Evolutionary conservation across 2,888 invertebrate species (phyloP), one percentile per base, ranked within the genome.

Genomic region (Orchestes rusci): DNA sequence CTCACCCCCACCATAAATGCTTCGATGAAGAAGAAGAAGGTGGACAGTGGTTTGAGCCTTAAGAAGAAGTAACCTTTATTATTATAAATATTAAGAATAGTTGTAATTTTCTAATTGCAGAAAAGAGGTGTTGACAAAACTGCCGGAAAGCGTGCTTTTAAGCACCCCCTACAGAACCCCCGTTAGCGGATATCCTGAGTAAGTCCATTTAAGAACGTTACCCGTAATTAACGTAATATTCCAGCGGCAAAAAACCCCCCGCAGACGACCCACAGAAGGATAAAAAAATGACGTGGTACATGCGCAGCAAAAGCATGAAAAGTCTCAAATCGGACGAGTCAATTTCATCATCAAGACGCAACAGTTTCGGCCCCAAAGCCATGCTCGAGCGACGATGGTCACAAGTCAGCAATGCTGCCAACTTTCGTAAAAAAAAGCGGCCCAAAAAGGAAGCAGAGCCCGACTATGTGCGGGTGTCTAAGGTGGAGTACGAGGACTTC

Each of bases 401-500:
- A 50, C 69, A 71, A 8, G 70, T 72, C n/a, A 70, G 65, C 45
- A 63, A 65, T 34, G 64, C 65, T 2, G 64, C 66, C 2, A 62
- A 63, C 38, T 58, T 65, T 32, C 58, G 45, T 42, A 43, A 23
- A 33, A 35, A 42, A 34, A 29, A 43, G 32, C 70, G 70, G 43
- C 70, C 69, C 33, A 44, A 30, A 17, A 40, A 50, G 18, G 35
- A 36, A 32, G 43, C 47, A n/a, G 46, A 64, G 40, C 51, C 58
- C 1, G 82, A 83, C 58, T 84, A 80, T 58, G 80, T 85, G 3
- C 73, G 77, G 54, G 80, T 84, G 56, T 76, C 82, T 2, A 84
- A 84, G 67, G 77, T 74, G 45, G 84, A 86, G 65, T 86, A 84
- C 56, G 83, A 85, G 63, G 83, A 81, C 54, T 84, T 87, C 34